Evolutionary conservation across 2,888 invertebrate genomes (phyloP).

Genomic region (Limnephilus lunatus): DNA sequence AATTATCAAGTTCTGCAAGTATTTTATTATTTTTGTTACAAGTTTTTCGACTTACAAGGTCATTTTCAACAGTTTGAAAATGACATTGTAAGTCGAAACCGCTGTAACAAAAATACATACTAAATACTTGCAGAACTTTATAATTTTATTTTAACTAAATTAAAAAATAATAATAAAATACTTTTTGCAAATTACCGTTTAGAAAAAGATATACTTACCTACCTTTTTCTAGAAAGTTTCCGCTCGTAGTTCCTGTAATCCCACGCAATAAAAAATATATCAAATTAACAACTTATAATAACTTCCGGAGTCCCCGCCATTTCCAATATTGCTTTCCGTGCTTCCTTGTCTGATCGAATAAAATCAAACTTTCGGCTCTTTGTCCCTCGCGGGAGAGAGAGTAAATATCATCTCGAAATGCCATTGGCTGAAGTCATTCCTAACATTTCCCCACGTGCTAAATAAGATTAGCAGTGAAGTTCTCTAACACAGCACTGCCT

Average conservation of each 20-base stretch:
- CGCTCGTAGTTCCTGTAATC: not conserved
- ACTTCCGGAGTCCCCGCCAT: not conserved
- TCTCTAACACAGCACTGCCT: not conserved
- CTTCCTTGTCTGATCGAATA: not conserved
- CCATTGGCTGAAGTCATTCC: not conserved
- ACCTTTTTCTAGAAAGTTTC: not conserved
- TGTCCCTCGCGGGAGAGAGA: not conserved
- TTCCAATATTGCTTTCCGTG: not conserved
- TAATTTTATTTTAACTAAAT: too few species aligned
- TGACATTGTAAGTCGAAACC: too few species aligned
- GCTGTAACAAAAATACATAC: too few species aligned
- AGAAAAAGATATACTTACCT: not conserved
- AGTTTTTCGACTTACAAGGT: too few species aligned
- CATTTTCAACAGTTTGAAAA: too few species aligned
- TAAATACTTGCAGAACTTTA: too few species aligned
- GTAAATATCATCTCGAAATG: not conserved
- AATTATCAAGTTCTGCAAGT: too few species aligned
- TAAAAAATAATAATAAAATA: too few species aligned
- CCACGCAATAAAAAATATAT: not conserved
- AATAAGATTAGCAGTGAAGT: not conserved
- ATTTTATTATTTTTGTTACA: too few species aligned
- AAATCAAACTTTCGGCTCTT: not conserved
- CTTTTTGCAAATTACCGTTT: not conserved
- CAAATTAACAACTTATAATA: not conserved
- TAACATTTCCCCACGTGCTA: slow-evolving; percentile 8